Evolutionary conservation across 2,797 vertebrate species (phyloP).

Genomic region (Halcyon badia): DNA sequence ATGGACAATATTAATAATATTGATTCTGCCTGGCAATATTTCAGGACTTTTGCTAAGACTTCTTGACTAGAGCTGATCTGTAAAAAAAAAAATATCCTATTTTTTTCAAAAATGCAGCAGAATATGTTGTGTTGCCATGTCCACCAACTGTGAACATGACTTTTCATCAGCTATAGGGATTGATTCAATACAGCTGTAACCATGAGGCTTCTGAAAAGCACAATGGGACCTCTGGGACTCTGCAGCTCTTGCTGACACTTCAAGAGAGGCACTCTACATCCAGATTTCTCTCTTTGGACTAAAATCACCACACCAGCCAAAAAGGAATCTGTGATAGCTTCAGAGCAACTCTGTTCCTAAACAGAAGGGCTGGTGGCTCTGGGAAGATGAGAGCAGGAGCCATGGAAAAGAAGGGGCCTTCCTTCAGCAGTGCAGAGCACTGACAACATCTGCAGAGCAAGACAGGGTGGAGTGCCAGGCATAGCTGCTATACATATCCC

Average conservation of each 20-base stretch:
- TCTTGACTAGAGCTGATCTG: not conserved
- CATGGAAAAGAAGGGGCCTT: not conserved
- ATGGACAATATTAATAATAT: not conserved
- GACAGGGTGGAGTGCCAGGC: not conserved
- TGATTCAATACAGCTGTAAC: slow-evolving; percentile 14
- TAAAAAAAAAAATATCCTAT: not conserved
- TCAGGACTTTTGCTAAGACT: not conserved
- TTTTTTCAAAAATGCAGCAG: not conserved
- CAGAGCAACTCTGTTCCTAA: not conserved
- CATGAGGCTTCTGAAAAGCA: slow-evolving; percentile 18
- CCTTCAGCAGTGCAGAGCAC: not conserved
- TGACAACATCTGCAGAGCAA: not conserved
- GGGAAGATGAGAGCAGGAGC: not conserved
- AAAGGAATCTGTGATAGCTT: not conserved
- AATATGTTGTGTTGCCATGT: not conserved
- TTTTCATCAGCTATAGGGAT: slow-evolving; percentile 26
- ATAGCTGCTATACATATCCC: not conserved
- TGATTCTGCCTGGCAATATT: not conserved
- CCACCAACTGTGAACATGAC: not conserved
- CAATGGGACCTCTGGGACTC: not conserved
- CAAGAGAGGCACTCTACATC: not conserved
- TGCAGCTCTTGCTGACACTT: not conserved
- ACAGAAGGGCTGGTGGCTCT: not conserved
- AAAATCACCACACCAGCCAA: not conserved
- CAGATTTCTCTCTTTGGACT: not conserved